A percentile compares a stretch with the other conserved stretches of the same genome.
Evolutionary conservation across 2,888 invertebrate species (phyloP).

Genomic region (Adelphocoris suturalis): DNA sequence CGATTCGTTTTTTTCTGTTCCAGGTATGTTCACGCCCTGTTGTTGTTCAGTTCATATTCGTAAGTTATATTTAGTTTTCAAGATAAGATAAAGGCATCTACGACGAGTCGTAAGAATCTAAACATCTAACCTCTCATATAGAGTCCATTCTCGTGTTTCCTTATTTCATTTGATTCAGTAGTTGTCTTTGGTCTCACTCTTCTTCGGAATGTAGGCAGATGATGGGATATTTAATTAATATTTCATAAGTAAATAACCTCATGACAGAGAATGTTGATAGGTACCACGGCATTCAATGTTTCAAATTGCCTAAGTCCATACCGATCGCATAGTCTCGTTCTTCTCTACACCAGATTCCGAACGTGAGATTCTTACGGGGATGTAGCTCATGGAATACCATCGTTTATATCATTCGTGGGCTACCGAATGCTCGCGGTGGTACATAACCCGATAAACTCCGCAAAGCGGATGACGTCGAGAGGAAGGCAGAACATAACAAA

Average conservation of each 20-base stretch:
- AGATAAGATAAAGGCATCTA: neutral
- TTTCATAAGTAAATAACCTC: no score
- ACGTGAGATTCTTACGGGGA: no score
- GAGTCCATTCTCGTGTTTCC: neutral
- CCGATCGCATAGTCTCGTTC: no score
- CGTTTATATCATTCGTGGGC: neutral
- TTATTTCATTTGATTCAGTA: neutral
- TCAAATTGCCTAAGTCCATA: no score
- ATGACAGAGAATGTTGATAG: no score
- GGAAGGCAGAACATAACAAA: conserved; percentile 47
- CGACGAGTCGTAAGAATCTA: no score
- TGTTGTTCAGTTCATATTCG: neutral
- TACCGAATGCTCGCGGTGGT: neutral
- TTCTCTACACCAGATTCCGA: no score
- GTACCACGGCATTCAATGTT: no score
- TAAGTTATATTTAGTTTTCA: neutral
- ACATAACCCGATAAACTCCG: neutral
- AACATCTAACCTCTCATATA: no score
- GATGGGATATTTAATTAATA: no score
- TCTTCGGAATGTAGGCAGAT: no score
- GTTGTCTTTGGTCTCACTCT: no score
- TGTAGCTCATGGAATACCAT: neutral
- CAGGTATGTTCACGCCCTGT: neutral
- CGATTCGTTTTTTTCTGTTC: neutral
- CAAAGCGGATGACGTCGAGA: conserved; percentile 14